Evolutionary conservation across 2,113 vertebrate genomes (phyloP).

Genomic region (Silurus asotus): DNA sequence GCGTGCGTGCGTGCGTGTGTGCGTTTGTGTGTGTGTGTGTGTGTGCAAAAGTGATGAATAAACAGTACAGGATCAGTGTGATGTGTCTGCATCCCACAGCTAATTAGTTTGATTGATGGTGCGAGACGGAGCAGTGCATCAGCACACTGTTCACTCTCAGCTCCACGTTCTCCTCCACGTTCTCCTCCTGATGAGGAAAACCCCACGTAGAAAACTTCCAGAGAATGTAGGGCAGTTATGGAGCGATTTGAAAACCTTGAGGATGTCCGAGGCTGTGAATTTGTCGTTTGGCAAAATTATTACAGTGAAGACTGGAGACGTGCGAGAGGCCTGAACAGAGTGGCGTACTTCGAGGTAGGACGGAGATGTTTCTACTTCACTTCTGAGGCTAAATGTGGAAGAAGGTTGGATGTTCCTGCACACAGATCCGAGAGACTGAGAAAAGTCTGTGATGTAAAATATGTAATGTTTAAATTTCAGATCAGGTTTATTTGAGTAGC

Average conservation of each 20-base stretch:
- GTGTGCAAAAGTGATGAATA: constrained; percentile 9
- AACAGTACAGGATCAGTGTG: constrained; percentile 10
- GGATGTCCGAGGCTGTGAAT: constrained; percentile 26
- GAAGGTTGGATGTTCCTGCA: background rate
- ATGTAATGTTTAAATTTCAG: background rate
- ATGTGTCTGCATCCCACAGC: constrained; percentile 22
- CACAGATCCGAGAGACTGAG: background rate
- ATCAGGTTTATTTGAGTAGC: too few relatives aligned
- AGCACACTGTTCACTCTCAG: background rate
- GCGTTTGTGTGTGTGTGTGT: constrained; percentile 49
- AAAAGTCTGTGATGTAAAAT: background rate
- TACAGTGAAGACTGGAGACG: constrained; percentile 23
- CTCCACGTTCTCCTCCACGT: background rate
- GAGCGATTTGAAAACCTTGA: constrained; percentile 23
- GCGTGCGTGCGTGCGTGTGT: constrained; percentile 78
- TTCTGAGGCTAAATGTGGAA: background rate
- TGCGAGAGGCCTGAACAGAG: constrained; percentile 52
- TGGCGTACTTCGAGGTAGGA: constrained; percentile 63
- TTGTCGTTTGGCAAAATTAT: constrained; percentile 13
- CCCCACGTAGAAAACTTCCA: background rate
- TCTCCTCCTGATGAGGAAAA: background rate
- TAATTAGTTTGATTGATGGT: constrained; percentile 49
- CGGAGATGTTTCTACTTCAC: background rate
- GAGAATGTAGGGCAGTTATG: constrained; percentile 6
- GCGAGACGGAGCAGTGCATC: background rate